These are phyloP conservation scores for Sanderia malayensis DNA, from an alignment of 30 jellyfish, hydroid and myxozoan species.

Conservation along the genomic window DNA sequence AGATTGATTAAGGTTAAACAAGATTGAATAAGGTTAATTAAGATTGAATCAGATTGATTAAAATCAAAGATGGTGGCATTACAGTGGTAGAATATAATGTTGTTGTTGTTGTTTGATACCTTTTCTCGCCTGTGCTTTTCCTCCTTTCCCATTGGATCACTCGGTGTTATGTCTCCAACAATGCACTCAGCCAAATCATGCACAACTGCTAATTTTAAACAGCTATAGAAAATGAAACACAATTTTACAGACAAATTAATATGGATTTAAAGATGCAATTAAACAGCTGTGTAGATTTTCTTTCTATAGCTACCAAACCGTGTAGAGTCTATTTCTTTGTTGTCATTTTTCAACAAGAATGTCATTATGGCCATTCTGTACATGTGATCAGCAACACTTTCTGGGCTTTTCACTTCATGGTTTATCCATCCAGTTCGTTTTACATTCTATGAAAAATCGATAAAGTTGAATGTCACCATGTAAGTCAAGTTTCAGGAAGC, in stretches of 20 bases:
- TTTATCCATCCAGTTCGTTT: slow-evolving; percentile 90
- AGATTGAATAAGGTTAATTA: neutral
- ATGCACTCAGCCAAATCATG: slow-evolving; percentile 96
- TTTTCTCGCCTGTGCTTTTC: slow-evolving; percentile 69
- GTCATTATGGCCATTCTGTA: slow-evolving; percentile 95
- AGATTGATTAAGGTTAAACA: neutral
- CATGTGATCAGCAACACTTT: slow-evolving; percentile 93
- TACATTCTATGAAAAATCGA: slow-evolving; percentile 28
- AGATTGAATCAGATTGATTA: too few species aligned
- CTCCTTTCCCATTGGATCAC: slow-evolving; percentile 72
- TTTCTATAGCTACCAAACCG: slow-evolving; percentile 30
- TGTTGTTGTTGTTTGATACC: too few species aligned
- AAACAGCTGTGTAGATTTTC: too few species aligned
- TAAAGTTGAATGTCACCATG: too few species aligned
- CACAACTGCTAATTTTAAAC: slow-evolving; percentile 80
- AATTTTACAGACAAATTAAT: too few species aligned
- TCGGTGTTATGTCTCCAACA: slow-evolving; percentile 94
- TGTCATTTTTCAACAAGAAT: slow-evolving; percentile 40
- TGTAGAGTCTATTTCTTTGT: slow-evolving; percentile 34
- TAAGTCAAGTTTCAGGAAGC: too few species aligned
- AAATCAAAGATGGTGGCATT: too few species aligned
- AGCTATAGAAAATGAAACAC: too few species aligned
- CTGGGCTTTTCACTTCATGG: slow-evolving; percentile 65
- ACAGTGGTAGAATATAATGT: too few species aligned
- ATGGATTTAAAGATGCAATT: too few species aligned